Evolutionary conservation across 2,888 invertebrate genomes (phyloP).

Genomic region (Ditylenchus weischeri): DNA sequence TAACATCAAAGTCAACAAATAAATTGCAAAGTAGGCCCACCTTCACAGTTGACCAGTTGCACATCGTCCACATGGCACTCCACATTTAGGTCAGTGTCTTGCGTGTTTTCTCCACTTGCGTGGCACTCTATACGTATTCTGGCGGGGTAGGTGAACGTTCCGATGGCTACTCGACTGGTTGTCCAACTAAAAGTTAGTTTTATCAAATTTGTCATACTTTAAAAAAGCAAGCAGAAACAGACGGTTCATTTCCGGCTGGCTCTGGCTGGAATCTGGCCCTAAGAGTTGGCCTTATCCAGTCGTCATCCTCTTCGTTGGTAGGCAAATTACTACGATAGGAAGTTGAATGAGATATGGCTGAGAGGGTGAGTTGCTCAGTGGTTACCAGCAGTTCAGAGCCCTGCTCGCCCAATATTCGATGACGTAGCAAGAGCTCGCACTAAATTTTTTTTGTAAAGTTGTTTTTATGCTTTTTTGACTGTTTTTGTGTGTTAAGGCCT

Average conservation of each 20-base stretch:
- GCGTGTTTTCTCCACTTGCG: conserved; percentile 11
- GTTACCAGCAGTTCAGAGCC: conserved; percentile 37
- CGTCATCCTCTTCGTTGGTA: conserved; percentile 32
- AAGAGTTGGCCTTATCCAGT: conserved; percentile 38
- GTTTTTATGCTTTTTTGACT: conserved; percentile 1
- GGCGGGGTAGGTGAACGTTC: conserved; percentile 38
- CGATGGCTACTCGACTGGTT: conserved; percentile 33
- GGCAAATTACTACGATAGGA: not conserved
- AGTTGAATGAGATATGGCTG: not conserved
- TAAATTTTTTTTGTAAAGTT: conserved; percentile 10
- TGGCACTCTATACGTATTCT: conserved; percentile 44
- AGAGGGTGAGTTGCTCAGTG: conserved; percentile 33
- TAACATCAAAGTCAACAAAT: conserved; percentile 7
- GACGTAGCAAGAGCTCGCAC: conserved; percentile 36
- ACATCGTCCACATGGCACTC: conserved; percentile 41
- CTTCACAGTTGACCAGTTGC: conserved; percentile 36
- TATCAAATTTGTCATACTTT: not conserved
- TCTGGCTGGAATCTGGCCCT: conserved; percentile 25
- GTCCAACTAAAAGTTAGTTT: conserved; percentile 22
- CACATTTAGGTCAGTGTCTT: conserved; percentile 21
- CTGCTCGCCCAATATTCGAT: conserved; percentile 31
- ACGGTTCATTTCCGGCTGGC: conserved; percentile 22
- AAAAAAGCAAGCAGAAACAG: not conserved
- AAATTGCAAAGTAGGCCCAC: conserved; percentile 18
- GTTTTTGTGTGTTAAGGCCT: too few species aligned